Conservation (phyloP, 1,140 invertebrate species). For the Hylyphantes graminicola region DNA sequence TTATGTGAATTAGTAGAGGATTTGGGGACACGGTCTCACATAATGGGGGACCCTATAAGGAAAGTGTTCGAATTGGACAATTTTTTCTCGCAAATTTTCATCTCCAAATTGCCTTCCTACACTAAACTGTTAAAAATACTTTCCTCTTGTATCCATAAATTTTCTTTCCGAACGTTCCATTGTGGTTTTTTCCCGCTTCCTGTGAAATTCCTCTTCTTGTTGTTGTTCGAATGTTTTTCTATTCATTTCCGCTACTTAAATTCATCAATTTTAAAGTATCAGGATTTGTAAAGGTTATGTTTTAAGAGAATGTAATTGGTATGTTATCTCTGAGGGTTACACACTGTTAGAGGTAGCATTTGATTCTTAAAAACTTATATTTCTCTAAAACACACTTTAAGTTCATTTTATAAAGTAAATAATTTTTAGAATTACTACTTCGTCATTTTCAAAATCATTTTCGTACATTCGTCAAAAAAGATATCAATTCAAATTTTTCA, state of each 20-base stretch:
- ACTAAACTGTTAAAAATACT: conserved; percentile 37
- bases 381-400: too few species aligned
- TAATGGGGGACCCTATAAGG: conserved; percentile 16
- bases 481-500: too few species aligned
- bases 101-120: conserved; percentile 36
- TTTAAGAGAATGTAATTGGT: too few species aligned
- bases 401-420: too few species aligned
- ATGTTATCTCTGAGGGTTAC: too few species aligned
- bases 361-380: too few species aligned
- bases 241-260: conserved; percentile 10
- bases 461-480: too few species aligned
- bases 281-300: too few species aligned
- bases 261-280: too few species aligned
- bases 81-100: conserved; percentile 34
- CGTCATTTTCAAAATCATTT: too few species aligned
- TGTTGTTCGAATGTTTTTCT: neutral
- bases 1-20: neutral
- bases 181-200: conserved; percentile 33
- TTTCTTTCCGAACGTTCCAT: neutral
- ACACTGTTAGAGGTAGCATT: too few species aligned
- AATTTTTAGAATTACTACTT: too few species aligned
- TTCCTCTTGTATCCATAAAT: conserved; percentile 25
- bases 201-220: conserved; percentile 8
- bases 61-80: conserved; percentile 30
- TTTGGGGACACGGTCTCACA: conserved; percentile 16